phyloP scores from a whole-genome alignment of 2,113 vertebrate species.

The Xenopus tropicalis region UCB_Xtro_10.0 CM004450.2:57846501-57847000 shows the following conservation, averaged over 20 bases:
- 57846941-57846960: too few species aligned
- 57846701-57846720: conserved; percentile 42
- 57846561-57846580: conserved; percentile 66
- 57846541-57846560: conserved; percentile 63
- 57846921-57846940: too few species aligned
- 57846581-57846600: conserved; percentile 62
- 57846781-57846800: not conserved
- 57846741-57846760: conserved; percentile 8
- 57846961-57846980: too few species aligned
- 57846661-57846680: conserved; percentile 56
- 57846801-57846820: not conserved
- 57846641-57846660: conserved; percentile 54
- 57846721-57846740: conserved; percentile 39
- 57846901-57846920: too few species aligned
- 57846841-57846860: too few species aligned
- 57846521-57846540: conserved; percentile 52
- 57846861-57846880: too few species aligned
- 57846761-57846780: conserved; percentile 1
- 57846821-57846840: not conserved
- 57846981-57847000: too few species aligned
- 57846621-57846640: conserved; percentile 60
- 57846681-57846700: conserved; percentile 38
- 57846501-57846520: conserved; percentile 20
- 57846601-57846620: conserved; percentile 64
- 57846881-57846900: too few species aligned